These are phyloP conservation scores for Mormyrus iriodes DNA, from an alignment of 2,113 vertebrate genomes.

Conservation along the genomic window DNA sequence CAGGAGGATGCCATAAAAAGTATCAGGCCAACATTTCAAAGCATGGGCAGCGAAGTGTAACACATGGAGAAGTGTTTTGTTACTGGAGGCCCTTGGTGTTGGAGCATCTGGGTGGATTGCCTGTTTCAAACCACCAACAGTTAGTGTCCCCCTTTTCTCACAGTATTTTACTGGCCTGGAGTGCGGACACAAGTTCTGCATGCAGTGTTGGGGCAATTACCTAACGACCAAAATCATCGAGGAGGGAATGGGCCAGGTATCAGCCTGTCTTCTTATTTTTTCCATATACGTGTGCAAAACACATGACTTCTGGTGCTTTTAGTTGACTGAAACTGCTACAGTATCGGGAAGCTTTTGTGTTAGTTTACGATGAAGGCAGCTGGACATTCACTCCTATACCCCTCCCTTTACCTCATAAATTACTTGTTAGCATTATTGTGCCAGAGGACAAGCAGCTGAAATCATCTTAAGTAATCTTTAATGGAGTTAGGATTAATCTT, in stretches of 20 bases:
- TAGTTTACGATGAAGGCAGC: too few species aligned
- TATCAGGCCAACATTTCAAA: background rate
- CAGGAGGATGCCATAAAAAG: background rate
- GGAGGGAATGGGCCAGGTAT: constrained; percentile 99
- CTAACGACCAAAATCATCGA: constrained; percentile 99
- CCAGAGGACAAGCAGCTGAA: too few species aligned
- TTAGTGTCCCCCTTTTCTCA: constrained; percentile 19
- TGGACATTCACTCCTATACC: too few species aligned
- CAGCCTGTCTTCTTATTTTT: background rate
- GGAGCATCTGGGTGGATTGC: background rate
- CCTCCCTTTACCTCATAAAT: too few species aligned
- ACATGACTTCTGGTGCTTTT: background rate
- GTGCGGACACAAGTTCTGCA: constrained; percentile 99
- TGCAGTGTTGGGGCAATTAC: constrained; percentile 99
- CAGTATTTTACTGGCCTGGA: constrained; percentile 98
- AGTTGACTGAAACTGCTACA: background rate
- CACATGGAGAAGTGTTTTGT: background rate
- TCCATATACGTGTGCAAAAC: background rate
- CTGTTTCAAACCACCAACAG: background rate
- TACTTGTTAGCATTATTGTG: too few species aligned
- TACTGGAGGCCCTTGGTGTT: background rate
- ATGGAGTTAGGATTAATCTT: background rate
- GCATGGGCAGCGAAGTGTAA: background rate
- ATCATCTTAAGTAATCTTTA: too few species aligned
- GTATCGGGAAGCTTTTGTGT: too few species aligned